Percentiles rank a stretch among this genome's conserved stretches.
Conservation (phyloP, 2,888 invertebrate genomes). For the Macrophya alboannulata region DNA sequence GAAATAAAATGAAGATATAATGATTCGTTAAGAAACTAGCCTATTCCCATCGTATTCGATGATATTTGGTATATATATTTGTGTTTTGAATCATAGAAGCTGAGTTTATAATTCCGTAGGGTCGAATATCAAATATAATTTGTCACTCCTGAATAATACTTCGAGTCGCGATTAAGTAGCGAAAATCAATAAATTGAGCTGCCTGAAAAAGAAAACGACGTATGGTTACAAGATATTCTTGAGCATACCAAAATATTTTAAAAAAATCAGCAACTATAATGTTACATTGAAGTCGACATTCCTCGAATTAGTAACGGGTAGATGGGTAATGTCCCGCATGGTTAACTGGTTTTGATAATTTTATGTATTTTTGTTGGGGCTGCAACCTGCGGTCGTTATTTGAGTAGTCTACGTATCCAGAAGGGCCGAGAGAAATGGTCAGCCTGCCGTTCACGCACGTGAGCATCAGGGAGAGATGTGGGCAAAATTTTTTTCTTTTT, state of each 20-base stretch:
- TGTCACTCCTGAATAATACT: background rate
- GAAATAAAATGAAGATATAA: too few relatives aligned
- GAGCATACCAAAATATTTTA: constrained; percentile 29
- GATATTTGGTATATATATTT: too few relatives aligned
- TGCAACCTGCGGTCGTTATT: constrained; percentile 70
- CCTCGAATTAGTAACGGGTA: constrained; percentile 57
- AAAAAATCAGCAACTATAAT: constrained; percentile 44
- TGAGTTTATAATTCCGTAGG: too few relatives aligned
- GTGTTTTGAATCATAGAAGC: too few relatives aligned
- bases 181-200: constrained; percentile 9
- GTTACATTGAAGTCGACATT: constrained; percentile 43
- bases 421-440: constrained; percentile 53
- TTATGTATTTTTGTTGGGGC: constrained; percentile 66
- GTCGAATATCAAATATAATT: too few relatives aligned
- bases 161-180: background rate
- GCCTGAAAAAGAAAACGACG: background rate
- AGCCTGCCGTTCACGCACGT: constrained; percentile 58
- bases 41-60: too few relatives aligned
- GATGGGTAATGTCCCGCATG: constrained; percentile 62
- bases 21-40: too few relatives aligned
- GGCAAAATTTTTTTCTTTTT: background rate
- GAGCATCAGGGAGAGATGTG: background rate
- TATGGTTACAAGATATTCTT: constrained; percentile 30
- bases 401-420: constrained; percentile 70
- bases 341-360: constrained; percentile 70